Percentiles rank a stretch among this genome's conserved stretches.
phyloP scores from a whole-genome alignment of 2,113 vertebrate species.

The Coreoperca whiteheadi region DNA sequence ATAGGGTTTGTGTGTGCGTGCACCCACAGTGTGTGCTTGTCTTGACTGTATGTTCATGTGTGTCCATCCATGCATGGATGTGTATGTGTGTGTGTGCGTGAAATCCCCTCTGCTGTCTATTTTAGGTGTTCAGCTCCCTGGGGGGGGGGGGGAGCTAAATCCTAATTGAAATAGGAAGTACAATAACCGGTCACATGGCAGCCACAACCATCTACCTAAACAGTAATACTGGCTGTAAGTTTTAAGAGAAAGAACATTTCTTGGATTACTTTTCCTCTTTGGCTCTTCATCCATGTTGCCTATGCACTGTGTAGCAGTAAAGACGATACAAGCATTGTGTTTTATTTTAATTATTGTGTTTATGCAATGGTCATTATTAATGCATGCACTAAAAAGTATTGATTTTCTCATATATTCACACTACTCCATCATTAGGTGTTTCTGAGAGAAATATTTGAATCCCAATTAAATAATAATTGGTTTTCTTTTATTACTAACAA shows the following conservation, averaged over 20 bases:
- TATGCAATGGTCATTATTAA: not conserved
- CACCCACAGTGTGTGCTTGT: conserved; percentile 6
- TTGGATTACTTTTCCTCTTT: not conserved
- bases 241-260: not conserved
- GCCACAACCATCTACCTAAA: not conserved
- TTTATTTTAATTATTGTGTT: not conserved
- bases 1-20: conserved; percentile 14
- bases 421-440: not conserved
- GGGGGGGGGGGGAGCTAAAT: conserved; percentile 31
- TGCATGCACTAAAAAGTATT: not conserved
- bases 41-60: not conserved
- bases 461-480: not conserved
- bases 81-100: not conserved
- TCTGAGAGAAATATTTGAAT: not conserved
- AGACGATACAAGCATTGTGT: not conserved
- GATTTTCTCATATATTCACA: not conserved
- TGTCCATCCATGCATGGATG: not conserved
- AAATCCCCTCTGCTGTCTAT: conserved; percentile 37
- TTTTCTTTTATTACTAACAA: not conserved
- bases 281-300: not conserved
- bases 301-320: not conserved
- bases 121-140: conserved; percentile 38
- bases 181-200: not conserved
- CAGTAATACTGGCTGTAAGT: not conserved
- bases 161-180: conserved; percentile 35